A percentile compares a stretch with the other conserved stretches of the same genome.
phyloP scores from a whole-genome alignment of 1,140 invertebrate species.

The Chrysopa pallens region DNA sequence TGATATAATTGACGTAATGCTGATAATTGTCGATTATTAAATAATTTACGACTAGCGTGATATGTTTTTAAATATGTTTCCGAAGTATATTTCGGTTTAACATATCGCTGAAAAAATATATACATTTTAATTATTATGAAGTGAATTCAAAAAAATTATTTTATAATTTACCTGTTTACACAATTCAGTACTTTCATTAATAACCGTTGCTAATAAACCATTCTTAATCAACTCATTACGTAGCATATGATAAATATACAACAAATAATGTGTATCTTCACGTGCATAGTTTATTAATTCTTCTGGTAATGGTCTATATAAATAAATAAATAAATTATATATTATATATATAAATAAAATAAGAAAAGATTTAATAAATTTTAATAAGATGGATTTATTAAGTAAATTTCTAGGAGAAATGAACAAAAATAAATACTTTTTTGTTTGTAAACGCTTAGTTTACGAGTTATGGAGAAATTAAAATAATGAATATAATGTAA shows the following conservation, averaged over 20 bases:
- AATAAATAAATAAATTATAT: conserved; percentile 8
- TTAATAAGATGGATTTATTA: too few relatives aligned
- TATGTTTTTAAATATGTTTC: conserved; percentile 62
- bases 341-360: neutral
- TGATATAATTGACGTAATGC: conserved; percentile 66
- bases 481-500: too few relatives aligned
- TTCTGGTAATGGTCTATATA: conserved; percentile 56
- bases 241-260: conserved; percentile 80
- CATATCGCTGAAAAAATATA: conserved; percentile 40
- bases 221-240: conserved; percentile 57
- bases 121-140: neutral
- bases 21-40: conserved; percentile 71
- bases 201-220: conserved; percentile 52
- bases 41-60: conserved; percentile 56
- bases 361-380: neutral
- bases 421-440: too few relatives aligned
- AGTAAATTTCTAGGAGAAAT: too few relatives aligned
- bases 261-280: conserved; percentile 87
- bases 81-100: conserved; percentile 55
- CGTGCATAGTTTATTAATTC: conserved; percentile 79
- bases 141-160: neutral
- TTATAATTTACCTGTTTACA: conserved; percentile 35
- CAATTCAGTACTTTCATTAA: conserved; percentile 48
- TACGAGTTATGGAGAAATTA: too few relatives aligned
- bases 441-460: too few relatives aligned